Percentiles rank a stretch among this genome's conserved stretches.
Evolutionary conservation across 2,888 invertebrate species (phyloP).

Genomic region (Megamerina dolium): DNA sequence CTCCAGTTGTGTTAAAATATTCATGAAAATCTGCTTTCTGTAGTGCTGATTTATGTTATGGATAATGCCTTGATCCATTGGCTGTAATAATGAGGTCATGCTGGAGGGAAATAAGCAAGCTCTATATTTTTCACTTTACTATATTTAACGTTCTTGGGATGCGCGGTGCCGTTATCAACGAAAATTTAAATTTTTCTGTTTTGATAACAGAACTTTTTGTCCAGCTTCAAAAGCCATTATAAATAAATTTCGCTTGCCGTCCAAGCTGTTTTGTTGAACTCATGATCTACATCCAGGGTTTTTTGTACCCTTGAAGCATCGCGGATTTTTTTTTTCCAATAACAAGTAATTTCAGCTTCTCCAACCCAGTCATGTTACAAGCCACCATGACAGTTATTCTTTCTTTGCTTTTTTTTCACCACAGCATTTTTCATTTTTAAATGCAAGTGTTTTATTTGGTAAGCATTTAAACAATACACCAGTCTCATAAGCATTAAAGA

Average conservation of each 20-base stretch:
- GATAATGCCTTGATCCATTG: conserved; percentile 4
- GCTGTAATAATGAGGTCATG: no score
- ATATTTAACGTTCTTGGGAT: no score
- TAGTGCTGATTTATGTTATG: conserved; percentile 1
- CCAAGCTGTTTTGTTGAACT: conserved; percentile 20
- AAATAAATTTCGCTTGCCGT: conserved; percentile 15
- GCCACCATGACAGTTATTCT: conserved; percentile 9
- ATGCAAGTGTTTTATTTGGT: no score
- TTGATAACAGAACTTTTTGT: conserved; percentile 17
- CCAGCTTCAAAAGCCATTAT: conserved; percentile 13
- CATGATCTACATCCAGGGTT: conserved; percentile 14
- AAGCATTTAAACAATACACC: no score
- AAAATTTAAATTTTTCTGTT: no score
- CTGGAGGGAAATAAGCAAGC: neutral
- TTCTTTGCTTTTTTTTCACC: no score
- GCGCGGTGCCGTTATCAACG: conserved; percentile 13
- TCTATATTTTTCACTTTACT: conserved; percentile 1
- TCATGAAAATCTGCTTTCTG: neutral
- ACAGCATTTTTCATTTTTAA: no score
- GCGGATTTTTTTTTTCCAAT: conserved; percentile 14
- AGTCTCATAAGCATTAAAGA: no score
- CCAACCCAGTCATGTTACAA: conserved; percentile 14
- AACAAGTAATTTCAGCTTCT: conserved; percentile 13
- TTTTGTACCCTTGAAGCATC: conserved; percentile 12
- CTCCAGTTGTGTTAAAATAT: neutral